These are phyloP conservation scores for Hirundo rustica DNA, from an alignment of 2,797 vertebrate genomes.

Conservation along the genomic window DNA sequence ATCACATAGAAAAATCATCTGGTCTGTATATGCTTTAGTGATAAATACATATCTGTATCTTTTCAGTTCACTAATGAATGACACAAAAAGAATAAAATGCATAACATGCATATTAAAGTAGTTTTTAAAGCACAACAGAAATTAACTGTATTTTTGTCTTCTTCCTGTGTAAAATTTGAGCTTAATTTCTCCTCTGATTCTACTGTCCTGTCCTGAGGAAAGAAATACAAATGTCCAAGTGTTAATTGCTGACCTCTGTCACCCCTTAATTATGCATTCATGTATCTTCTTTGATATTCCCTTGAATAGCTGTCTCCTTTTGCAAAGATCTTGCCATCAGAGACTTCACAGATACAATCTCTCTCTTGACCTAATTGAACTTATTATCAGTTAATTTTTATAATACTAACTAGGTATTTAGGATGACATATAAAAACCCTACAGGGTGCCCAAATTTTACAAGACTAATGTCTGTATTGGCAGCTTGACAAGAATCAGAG, in stretches of 20 bases:
- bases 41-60: neutral
- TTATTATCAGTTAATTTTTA: slow-evolving; percentile 24
- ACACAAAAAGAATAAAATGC: neutral
- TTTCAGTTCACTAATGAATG: neutral
- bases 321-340: neutral
- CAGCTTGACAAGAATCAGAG: slow-evolving; percentile 6
- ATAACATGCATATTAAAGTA: neutral
- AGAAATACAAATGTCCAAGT: slow-evolving; percentile 23
- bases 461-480: neutral
- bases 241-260: slow-evolving; percentile 32
- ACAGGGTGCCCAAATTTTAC: neutral
- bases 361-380: slow-evolving; percentile 35
- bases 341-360: neutral
- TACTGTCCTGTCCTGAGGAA: slow-evolving; percentile 19
- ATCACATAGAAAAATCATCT: neutral
- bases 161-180: neutral
- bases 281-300: slow-evolving; percentile 31
- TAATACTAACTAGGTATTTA: slow-evolving; percentile 7
- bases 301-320: neutral
- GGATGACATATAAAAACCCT: slow-evolving; percentile 19
- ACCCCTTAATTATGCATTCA: slow-evolving; percentile 40
- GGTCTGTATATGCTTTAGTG: neutral
- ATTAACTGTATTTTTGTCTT: neutral
- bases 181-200: neutral
- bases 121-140: neutral